phyloP scores from a whole-genome alignment of 2,113 vertebrate genomes.

The Neodon shergylaensis region DNA sequence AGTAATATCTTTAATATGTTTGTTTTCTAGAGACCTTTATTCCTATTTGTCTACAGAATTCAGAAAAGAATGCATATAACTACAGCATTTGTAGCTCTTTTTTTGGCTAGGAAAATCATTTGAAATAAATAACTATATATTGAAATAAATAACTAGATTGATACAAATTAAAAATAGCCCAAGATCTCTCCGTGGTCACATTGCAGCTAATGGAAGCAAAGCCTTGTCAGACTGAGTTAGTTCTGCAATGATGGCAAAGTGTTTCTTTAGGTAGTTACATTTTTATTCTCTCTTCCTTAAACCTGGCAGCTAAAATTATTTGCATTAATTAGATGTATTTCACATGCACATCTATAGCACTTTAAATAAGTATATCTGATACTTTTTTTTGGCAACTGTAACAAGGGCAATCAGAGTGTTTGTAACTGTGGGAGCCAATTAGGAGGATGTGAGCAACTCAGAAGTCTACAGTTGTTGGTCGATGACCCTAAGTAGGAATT shows the following conservation, averaged over 20 bases:
- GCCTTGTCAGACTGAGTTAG: constrained; percentile 69
- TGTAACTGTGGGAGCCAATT: neutral
- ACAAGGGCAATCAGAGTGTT: neutral
- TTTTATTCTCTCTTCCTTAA: neutral
- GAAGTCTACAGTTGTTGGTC: neutral
- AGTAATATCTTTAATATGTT: constrained; percentile 47
- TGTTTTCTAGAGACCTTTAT: neutral
- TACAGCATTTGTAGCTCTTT: constrained; percentile 82
- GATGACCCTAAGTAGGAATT: neutral
- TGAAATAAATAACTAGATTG: constrained; percentile 89
- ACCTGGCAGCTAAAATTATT: neutral
- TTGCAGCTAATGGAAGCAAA: constrained; percentile 83
- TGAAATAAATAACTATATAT: constrained; percentile 89
- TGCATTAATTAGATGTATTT: neutral
- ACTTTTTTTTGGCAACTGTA: neutral
- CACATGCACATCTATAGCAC: neutral
- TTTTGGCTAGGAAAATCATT: constrained; percentile 89
- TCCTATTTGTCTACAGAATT: constrained; percentile 74
- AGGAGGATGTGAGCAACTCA: neutral
- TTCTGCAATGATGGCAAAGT: neutral
- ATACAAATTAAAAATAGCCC: constrained; percentile 91
- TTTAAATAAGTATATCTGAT: neutral
- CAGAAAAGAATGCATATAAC: constrained; percentile 81
- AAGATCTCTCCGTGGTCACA: constrained; percentile 89
- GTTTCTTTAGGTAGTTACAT: neutral